phyloP scores from a whole-genome alignment of 2,888 invertebrate genomes.

The Chrysomela aeneicollis region DNA sequence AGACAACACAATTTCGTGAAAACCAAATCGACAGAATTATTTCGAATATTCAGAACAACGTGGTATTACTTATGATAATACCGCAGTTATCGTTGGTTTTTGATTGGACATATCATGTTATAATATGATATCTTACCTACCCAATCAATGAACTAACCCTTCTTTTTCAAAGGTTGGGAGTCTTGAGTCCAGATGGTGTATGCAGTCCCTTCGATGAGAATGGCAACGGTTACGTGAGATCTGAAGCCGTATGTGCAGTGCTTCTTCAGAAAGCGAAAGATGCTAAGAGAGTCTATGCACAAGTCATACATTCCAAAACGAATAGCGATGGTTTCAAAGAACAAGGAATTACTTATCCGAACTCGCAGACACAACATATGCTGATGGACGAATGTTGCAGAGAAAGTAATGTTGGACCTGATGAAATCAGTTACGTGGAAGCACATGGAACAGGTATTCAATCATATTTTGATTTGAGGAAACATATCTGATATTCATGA shows the following conservation, averaged over 20 bases:
- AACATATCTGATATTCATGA: too few species aligned
- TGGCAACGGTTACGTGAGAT: conserved; percentile 84
- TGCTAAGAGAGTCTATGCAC: conserved; percentile 64
- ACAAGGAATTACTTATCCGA: conserved; percentile 58
- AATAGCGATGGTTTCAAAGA: conserved; percentile 59
- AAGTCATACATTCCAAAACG: conserved; percentile 56
- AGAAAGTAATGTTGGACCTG: conserved; percentile 76
- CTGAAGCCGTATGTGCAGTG: conserved; percentile 78
- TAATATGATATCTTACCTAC: too few species aligned
- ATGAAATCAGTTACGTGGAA: conserved; percentile 79
- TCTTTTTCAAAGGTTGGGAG: conserved; percentile 66
- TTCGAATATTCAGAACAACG: too few species aligned
- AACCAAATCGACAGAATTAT: too few species aligned
- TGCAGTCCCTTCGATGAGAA: conserved; percentile 91
- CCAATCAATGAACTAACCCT: too few species aligned
- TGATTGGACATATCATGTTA: too few species aligned
- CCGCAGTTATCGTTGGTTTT: too few species aligned
- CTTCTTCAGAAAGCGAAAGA: conserved; percentile 73
- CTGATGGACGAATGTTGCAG: conserved; percentile 71
- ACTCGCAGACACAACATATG: conserved; percentile 66
- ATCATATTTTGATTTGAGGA: too few species aligned
- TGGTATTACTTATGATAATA: too few species aligned
- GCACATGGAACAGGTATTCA: conserved; percentile 80
- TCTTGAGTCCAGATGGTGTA: conserved; percentile 82
- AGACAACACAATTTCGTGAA: too few species aligned